Evolutionary conservation across 2,113 vertebrate species (phyloP), one percentile per base, ranked within the genome.

Genomic region (Onychostruthus taczanowskii): DNA sequence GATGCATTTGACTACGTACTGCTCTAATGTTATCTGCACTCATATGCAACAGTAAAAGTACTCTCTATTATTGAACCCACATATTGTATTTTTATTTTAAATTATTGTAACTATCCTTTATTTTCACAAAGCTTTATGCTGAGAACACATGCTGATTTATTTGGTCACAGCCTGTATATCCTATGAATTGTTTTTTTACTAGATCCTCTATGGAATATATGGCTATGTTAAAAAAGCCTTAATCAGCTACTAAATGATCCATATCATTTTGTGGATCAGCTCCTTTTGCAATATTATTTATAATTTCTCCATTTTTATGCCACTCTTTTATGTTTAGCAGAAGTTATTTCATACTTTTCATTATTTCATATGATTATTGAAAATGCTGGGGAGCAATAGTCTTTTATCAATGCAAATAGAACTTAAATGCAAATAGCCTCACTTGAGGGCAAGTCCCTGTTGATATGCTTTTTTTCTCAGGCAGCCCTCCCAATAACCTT

Each of bases 1-100:
- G n/a, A 27, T 4, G 4, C 0, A 0, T 82, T 66, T 46, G 16
- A 31, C 8, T 47, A 5, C 6, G 7, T 58, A 46, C 7, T 61
- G 8, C 7, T 78, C 12, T 2, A 2, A 31, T 56, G 22, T 55
- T 66, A 78, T 6, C 23, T 53, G 21, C 10, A 62, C 4, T 62
- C 0, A 0, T 11, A 27, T 16, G 6, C 15, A 43, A 24, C 13
- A 61, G 17, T 58, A 67, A 56, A 74, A n/a, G 9, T 23, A 16
- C 9, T 47, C n/a, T 76, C 5, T 70, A 14, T 74, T 70, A 43
- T 84, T 78, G 47, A 81, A 43, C 3, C 0, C 7, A 27, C 50
- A 4, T 74, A 53, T 46, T 49, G 3, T 73, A 39, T 30, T 89
- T 76, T 77, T 78, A 37, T 84, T 78, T 58, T 3, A 69, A 95